Base-by-base conservation (phyloP, 2,888 invertebrate species). In the Ganaspis brasiliensis region DNA sequence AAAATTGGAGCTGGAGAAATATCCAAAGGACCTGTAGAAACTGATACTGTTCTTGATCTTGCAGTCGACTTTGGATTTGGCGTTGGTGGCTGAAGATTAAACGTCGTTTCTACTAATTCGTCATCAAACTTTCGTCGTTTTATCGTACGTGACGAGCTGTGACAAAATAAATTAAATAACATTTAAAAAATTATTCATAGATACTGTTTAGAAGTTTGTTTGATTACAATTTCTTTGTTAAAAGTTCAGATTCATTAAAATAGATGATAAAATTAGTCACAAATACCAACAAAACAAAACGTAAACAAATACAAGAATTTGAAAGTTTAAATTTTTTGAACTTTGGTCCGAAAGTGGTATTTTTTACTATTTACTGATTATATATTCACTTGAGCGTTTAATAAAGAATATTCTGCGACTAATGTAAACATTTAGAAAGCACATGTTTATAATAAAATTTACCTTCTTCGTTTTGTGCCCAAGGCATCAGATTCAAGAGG, bases 51-150 rank as follows among this genome's bases (percentile, higher is more conserved):
- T 61, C 91, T 83, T 2, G 91, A 90, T 31, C 90, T 85, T 16
- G 90, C 87, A 77, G 84, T 85, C 1, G 91, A 88, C 76, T 91
- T 91, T 31, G 89, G 82, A 63, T 87, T 87, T 14, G 90, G 83
- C 0, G 90, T 83, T 2, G 91, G 87, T 24, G 91, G 90, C 80
- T 91, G 91, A 9, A 91, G 86, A 73, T 91, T 91, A 73, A 91
- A 91, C 2, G 91, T 91, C 9, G 91, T 91, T 85, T 99, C 98
- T 0, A 99, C 98, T 76, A 99, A 93, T 92, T 99, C 99, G 93
- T 99, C 99, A 90, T 99, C 99, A 92, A 99, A 99, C 85, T 98
- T 96, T 86, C 97, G 96, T 0, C 99, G 94, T 91, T 98, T 99
- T 86, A 99, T 98, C 1, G 98, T 98, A 77, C 99, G 94, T 35